These are phyloP conservation scores for Platyrinchus mystaceus DNA, from an alignment of 2,797 vertebrate genomes.

Conservation along the genomic window DNA sequence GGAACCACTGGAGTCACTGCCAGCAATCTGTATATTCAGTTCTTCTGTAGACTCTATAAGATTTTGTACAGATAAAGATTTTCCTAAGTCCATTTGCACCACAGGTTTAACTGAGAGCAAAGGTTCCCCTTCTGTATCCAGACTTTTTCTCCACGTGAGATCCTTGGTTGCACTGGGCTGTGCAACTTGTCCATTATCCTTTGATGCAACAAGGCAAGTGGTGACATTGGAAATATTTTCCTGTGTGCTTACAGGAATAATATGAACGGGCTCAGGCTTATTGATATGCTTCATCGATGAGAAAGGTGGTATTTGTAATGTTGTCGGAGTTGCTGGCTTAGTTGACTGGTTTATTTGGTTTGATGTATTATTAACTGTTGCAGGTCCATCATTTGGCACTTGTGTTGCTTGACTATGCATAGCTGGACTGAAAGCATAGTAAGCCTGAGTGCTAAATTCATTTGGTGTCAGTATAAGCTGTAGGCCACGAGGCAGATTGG, in stretches of 20 bases:
- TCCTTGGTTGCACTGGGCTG: slow-evolving; percentile 82
- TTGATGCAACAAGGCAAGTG: slow-evolving; percentile 80
- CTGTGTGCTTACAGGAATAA: slow-evolving; percentile 77
- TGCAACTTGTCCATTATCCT: slow-evolving; percentile 75
- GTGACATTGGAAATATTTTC: slow-evolving; percentile 76
- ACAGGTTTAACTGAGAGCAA: slow-evolving; percentile 77
- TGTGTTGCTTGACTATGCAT: slow-evolving; percentile 80
- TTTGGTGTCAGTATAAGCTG: slow-evolving; percentile 91
- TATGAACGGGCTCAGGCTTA: slow-evolving; percentile 74
- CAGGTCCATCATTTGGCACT: slow-evolving; percentile 79
- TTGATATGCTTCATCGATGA: slow-evolving; percentile 73
- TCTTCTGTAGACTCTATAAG: slow-evolving; percentile 85
- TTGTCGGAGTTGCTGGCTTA: slow-evolving; percentile 81
- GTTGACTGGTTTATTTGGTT: slow-evolving; percentile 78
- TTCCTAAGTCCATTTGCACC: slow-evolving; percentile 82
- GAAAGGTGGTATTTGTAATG: slow-evolving; percentile 82
- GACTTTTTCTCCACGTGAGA: slow-evolving; percentile 87
- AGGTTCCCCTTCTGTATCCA: slow-evolving; percentile 88
- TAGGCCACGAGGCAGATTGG: slow-evolving; percentile 88
- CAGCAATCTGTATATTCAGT: slow-evolving; percentile 78
- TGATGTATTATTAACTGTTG: slow-evolving; percentile 77
- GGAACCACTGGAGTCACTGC: slow-evolving; percentile 81
- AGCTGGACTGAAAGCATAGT: slow-evolving; percentile 84
- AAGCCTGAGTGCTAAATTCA: slow-evolving; percentile 85
- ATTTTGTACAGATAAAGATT: slow-evolving; percentile 93